phyloP scores from a whole-genome alignment of 2,888 invertebrate species.

The Eupithecia insigniata region DNA sequence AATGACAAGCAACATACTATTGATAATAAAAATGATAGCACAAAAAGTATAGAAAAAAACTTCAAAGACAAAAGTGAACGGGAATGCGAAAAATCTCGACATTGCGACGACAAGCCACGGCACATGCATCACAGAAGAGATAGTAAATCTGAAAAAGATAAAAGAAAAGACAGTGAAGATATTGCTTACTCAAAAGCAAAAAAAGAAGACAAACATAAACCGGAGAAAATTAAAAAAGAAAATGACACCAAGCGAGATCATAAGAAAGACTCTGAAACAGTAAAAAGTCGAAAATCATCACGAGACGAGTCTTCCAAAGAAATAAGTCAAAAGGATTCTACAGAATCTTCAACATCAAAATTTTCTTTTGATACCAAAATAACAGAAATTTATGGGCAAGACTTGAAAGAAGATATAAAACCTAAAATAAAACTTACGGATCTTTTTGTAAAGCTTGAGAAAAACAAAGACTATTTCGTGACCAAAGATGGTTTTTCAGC shows the following conservation, averaged over 20 bases:
- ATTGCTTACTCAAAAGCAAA: constrained; percentile 55
- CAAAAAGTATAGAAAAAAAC: constrained; percentile 53
- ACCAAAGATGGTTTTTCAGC: constrained; percentile 43
- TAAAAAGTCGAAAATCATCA: constrained; percentile 73
- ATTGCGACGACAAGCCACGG: constrained; percentile 70
- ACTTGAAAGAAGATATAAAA: constrained; percentile 71
- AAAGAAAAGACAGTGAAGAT: constrained; percentile 66
- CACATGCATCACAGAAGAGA: constrained; percentile 81
- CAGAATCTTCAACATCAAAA: constrained; percentile 78
- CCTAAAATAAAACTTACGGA: constrained; percentile 73
- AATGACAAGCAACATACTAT: constrained; percentile 53
- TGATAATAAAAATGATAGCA: constrained; percentile 57
- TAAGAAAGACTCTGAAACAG: constrained; percentile 72
- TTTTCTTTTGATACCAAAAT: constrained; percentile 69
- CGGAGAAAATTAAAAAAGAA: constrained; percentile 73
- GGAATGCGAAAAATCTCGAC: constrained; percentile 61
- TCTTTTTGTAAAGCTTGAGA: constrained; percentile 75
- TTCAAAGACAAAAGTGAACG: constrained; percentile 62
- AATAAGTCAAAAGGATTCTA: constrained; percentile 78
- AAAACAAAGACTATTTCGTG: constrained; percentile 73
- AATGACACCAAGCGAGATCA: constrained; percentile 71
- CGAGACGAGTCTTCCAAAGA: constrained; percentile 76
- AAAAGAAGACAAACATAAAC: constrained; percentile 81
- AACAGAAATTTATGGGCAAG: constrained; percentile 69
- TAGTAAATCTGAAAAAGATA: constrained; percentile 68